Evolutionary conservation across 2,888 invertebrate genomes (phyloP), one percentile per base, ranked within the genome.

Genomic region (Athalia rosae): DNA sequence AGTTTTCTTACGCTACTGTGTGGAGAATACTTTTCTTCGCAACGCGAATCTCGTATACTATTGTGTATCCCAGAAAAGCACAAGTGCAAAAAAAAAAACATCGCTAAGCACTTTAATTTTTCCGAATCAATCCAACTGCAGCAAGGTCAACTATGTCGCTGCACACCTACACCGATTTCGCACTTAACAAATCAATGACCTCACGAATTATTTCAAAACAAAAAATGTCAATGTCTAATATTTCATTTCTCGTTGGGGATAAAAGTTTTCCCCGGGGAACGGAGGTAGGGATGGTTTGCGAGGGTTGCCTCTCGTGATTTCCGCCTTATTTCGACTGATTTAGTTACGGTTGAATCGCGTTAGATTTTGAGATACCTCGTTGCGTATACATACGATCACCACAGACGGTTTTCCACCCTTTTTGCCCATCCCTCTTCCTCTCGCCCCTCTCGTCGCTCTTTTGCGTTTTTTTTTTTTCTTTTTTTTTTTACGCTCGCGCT

Each of bases 401-500:
- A 45, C 71, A 71, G 71, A 71, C 58, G 13, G 13, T 58, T 71
- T 58, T 41, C 69, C 43, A 56, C 62, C 13, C 6, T 11, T n/a
- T 50, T 28, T 50, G 28, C 11, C 53, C 15, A 11, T 66, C 48
- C 48, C 66, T 4, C 61, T 61, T 28, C n/a, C n/a, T 3, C 53
- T 3, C 53, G 53, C n/a, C n/a, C 53, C 61, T 15, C 15, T 69
- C 50, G n/a, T 69, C n/a, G 41, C 45, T 45, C 13, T 56, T 58
- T 50, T 8, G 8, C n/a, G n/a, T 28, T 28, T n/a, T n/a, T n/a
- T n/a, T n/a, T n/a, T n/a, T 28, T 28, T 28, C 28, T 28, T 28
- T 28, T 28, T 58, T 58, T 71, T 50, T 58, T 58, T 71, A 56
- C 58, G 15, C 50, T n/a, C 71, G 43, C 71, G 71, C 71, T 71